Base-by-base conservation (phyloP, 1,140 invertebrate species). In the Phymastichus coffea region DNA sequence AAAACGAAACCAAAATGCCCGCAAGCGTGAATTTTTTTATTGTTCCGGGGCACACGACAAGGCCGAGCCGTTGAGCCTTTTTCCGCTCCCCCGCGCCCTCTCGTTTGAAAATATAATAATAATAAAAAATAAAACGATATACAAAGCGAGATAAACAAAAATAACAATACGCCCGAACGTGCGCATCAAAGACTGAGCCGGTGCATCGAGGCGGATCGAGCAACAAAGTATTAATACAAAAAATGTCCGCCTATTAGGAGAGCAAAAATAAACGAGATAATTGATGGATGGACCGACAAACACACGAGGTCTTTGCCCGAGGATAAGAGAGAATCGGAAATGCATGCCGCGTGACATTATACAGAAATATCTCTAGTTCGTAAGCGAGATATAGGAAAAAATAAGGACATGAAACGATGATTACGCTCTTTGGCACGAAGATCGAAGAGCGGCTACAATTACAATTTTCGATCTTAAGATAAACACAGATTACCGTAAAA, bases 121-220 rank as follows among this genome's bases (percentile, higher is more conserved):
- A n/a, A n/a, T n/a, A n/a, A n/a, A n/a, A n/a, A n/a, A n/a, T n/a
- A n/a, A n/a, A n/a, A n/a, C n/a, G n/a, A n/a, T n/a, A n/a, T n/a
- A n/a, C n/a, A n/a, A 15, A 28, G 15, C 7, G 23, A 41, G 25
- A 53, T 41, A 4, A 15, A 53, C 10, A 19, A 43, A 20, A 20
- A 41, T n/a, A 53, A 26, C 40, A 53, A 46, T 10, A 56, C 14
- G 43, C 55, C 44, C 37, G 28, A 51, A 38, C 14, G 28, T 9
- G 15, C 57, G 48, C 49, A 59, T 46, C 37, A 59, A 59, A 59
- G 57, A 59, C 57, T 59, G 57, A 53, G 28, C 33, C n/a, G 33
- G 49, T 53, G 57, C 33, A 59, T 52, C 38, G 38, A 58, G 37
- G 47, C 40, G n/a, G 28, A 40, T 41, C 19, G 14, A 55, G 28